phyloP scores from a whole-genome alignment of 2,113 vertebrate genomes.

The Cavia aperea region DNA sequence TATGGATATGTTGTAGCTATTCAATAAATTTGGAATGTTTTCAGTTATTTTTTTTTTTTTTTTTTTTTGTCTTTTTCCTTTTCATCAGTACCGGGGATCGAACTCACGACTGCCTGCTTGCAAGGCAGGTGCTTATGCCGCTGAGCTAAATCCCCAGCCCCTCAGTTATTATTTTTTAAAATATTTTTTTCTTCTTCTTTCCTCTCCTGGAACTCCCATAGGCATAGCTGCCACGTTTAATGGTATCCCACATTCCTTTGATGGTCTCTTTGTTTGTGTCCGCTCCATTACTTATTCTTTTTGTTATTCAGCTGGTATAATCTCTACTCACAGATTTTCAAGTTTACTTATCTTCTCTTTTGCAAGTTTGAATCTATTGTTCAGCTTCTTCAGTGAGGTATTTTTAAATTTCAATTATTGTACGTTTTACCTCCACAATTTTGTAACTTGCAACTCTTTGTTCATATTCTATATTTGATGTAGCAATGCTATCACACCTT shows the following conservation, averaged over 20 bases:
- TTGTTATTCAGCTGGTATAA: neutral
- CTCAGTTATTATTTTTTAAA: neutral
- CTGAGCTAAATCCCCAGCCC: no score
- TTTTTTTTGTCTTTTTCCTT: no score
- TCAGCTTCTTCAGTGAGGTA: neutral
- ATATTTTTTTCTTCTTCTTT: neutral
- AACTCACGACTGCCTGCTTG: no score
- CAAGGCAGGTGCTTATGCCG: no score
- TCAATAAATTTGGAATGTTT: neutral
- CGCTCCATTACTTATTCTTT: neutral
- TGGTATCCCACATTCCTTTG: neutral
- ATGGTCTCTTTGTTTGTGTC: neutral
- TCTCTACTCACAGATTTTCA: neutral
- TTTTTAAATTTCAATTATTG: neutral
- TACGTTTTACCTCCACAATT: neutral
- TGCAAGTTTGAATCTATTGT: neutral
- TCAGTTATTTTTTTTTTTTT: neutral
- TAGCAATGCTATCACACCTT: neutral
- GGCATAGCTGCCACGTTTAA: no score
- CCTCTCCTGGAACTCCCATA: neutral
- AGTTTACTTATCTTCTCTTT: neutral
- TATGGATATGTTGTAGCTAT: neutral
- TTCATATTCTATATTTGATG: neutral
- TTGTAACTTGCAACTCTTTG: neutral
- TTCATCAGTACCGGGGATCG: no score